Conservation (phyloP, 2,113 vertebrate species). For the Cryptotis parvus region DNA sequence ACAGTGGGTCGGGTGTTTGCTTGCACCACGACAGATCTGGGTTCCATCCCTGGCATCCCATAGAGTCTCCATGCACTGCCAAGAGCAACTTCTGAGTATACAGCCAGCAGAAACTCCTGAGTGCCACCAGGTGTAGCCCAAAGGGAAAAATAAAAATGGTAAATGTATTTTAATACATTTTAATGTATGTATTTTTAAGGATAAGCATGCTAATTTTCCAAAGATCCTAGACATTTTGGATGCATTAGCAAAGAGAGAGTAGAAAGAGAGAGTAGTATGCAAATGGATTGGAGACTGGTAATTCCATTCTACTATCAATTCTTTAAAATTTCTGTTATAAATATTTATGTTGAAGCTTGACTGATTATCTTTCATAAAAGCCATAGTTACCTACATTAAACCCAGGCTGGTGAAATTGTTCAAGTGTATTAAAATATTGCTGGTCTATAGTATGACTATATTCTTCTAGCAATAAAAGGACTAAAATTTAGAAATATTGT, state of each 20-base stretch:
- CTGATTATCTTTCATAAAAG: not conserved
- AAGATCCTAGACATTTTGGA: not conserved
- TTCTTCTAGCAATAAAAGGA: conserved; percentile 54
- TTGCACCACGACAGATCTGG: too few relatives aligned
- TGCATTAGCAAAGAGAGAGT: not conserved
- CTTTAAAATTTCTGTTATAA: not conserved
- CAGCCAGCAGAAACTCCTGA: too few relatives aligned
- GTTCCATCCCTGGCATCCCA: too few relatives aligned
- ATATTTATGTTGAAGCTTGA: not conserved
- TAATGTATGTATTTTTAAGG: too few relatives aligned
- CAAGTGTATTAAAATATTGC: not conserved
- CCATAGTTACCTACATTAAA: not conserved
- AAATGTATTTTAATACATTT: too few relatives aligned
- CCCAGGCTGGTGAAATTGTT: not conserved
- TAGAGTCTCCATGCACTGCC: too few relatives aligned
- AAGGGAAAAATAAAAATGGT: too few relatives aligned
- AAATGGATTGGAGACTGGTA: not conserved
- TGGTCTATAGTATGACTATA: not conserved
- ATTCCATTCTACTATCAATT: not conserved
- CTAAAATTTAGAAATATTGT: conserved; percentile 58
- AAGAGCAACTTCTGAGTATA: too few relatives aligned
- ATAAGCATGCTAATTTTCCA: conserved; percentile 44
- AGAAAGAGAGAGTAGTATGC: not conserved
- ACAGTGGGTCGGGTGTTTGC: too few relatives aligned
- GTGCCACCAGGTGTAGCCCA: too few relatives aligned